Evolutionary conservation across 2,797 vertebrate species (phyloP).

Genomic region (Gymnothorax reevesii): DNA sequence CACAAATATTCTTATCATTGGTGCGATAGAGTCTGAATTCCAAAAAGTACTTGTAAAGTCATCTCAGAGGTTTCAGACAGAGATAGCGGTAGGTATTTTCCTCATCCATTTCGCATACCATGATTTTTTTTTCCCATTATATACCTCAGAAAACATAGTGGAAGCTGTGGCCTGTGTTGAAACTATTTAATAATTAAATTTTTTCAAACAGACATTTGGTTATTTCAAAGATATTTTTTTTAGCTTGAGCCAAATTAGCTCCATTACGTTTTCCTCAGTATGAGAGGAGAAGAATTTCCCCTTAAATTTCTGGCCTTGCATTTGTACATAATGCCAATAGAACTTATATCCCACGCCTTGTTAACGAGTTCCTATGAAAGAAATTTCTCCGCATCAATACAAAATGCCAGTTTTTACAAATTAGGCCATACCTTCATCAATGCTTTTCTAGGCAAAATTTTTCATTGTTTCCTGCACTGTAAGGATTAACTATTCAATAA

Average conservation of each 20-base stretch:
- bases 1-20: not conserved
- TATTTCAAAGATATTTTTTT: constrained; percentile 5
- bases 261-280: not conserved
- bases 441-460: not conserved
- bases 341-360: not conserved
- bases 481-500: constrained; percentile 5
- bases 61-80: not conserved
- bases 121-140: not conserved
- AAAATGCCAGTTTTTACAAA: not conserved
- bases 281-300: not conserved
- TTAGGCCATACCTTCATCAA: not conserved
- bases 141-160: not conserved
- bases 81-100: not conserved
- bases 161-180: not conserved
- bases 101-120: not conserved
- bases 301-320: not conserved
- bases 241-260: not conserved
- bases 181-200: not conserved
- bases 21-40: not conserved
- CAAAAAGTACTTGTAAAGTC: not conserved
- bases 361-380: not conserved
- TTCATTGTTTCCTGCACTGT: constrained; percentile 8
- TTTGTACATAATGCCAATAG: not conserved
- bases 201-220: not conserved
- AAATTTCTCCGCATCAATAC: not conserved